Conservation (phyloP, 2,888 invertebrate genomes). For the Drosophila sordidula region DNA sequence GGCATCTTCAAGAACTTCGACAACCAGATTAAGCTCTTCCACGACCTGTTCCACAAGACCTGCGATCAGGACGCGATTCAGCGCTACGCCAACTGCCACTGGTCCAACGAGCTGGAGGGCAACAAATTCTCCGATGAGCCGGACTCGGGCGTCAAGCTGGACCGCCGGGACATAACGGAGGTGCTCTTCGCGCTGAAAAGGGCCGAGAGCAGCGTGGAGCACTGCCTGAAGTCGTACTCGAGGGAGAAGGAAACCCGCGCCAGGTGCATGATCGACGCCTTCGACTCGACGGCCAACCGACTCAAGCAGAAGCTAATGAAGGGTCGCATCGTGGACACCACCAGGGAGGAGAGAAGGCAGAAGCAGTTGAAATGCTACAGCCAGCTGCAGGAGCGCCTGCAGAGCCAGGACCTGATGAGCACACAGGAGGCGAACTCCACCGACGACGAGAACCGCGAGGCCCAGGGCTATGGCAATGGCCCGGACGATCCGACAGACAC, state of each 20-base stretch:
- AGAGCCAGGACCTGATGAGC: background rate
- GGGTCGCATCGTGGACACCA: background rate
- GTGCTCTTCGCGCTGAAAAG: slow-evolving; percentile 13
- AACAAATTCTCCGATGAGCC: background rate
- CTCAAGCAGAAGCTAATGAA: slow-evolving; percentile 23
- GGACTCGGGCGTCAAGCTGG: background rate
- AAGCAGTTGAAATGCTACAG: background rate
- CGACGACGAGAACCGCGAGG: background rate
- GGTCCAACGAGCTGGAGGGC: background rate
- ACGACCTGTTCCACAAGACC: slow-evolving; percentile 12
- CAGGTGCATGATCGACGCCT: slow-evolving; percentile 9
- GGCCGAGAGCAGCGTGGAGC: slow-evolving; percentile 27
- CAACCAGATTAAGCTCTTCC: slow-evolving; percentile 9
- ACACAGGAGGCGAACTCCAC: background rate
- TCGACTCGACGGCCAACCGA: background rate
- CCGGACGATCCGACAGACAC: background rate
- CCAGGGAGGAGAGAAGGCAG: background rate
- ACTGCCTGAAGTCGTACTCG: slow-evolving; percentile 15
- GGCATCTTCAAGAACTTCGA: slow-evolving; percentile 32
- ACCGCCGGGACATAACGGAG: slow-evolving; percentile 17
- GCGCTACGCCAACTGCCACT: slow-evolving; percentile 4
- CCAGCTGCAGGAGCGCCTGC: background rate
- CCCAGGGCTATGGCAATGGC: background rate
- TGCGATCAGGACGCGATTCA: slow-evolving; percentile 1
- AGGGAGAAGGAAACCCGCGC: slow-evolving; percentile 13